Percentiles rank a stretch among this genome's conserved stretches.
Conservation (phyloP, 2,888 invertebrate genomes). For the Agrochola circellaris region DNA sequence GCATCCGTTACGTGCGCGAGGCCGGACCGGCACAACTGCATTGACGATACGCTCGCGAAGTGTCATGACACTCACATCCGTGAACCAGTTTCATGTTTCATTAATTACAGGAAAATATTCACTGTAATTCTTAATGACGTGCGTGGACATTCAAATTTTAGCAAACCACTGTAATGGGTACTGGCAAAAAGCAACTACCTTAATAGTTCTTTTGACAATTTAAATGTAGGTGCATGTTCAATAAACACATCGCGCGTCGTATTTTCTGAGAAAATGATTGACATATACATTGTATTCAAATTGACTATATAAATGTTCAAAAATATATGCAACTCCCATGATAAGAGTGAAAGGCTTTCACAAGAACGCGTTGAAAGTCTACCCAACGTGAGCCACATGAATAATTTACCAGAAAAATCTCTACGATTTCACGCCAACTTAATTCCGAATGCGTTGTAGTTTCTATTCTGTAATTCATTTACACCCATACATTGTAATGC, state of each 20-base stretch:
- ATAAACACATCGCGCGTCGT: neutral
- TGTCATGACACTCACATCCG: conserved; percentile 63
- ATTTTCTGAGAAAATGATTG: conserved; percentile 33
- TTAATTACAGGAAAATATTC: conserved; percentile 60
- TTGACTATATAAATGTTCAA: conserved; percentile 28
- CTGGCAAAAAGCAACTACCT: neutral
- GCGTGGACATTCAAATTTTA: conserved; percentile 15
- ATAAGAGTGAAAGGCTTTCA: conserved; percentile 90
- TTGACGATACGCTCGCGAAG: conserved; percentile 56
- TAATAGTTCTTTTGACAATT: conserved; percentile 8
- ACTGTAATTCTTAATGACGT: conserved; percentile 30
- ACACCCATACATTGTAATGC: conserved; percentile 81
- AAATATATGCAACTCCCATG: conserved; percentile 76
- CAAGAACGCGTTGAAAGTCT: conserved; percentile 88
- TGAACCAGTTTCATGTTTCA: conserved; percentile 55
- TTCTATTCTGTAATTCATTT: conserved; percentile 89
- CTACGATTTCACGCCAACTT: conserved; percentile 89
- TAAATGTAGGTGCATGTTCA: neutral
- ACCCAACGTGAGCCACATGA: conserved; percentile 88
- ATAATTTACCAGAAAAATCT: conserved; percentile 91
- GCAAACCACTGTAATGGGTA: conserved; percentile 1
- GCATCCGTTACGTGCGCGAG: conserved; percentile 80
- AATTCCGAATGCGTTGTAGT: conserved; percentile 88
- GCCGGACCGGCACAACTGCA: conserved; percentile 62
- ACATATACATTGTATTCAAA: conserved; percentile 45